A percentile compares a stretch with the other conserved stretches of the same genome.
These are phyloP conservation scores for Pseudoatta argentina DNA, from an alignment of 1,140 invertebrate genomes.

Conservation along the genomic window DNA sequence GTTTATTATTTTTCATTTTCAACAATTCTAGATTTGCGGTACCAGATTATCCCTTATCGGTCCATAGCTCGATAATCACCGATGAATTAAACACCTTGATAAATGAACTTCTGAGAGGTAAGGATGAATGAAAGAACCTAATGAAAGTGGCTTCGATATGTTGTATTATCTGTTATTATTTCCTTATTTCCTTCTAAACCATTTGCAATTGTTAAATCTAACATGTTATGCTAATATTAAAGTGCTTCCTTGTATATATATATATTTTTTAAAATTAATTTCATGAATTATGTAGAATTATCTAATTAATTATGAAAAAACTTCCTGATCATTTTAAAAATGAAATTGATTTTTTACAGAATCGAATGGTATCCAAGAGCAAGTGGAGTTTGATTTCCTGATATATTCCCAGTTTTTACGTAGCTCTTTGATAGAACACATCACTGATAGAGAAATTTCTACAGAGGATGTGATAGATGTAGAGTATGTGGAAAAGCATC, in stretches of 20 bases:
- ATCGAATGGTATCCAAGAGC: conserved; percentile 83
- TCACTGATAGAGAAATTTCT: conserved; percentile 89
- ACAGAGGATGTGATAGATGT: conserved; percentile 93
- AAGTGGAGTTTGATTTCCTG: conserved; percentile 95
- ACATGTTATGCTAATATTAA: not conserved
- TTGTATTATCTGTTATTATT: not conserved
- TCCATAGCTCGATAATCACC: conserved; percentile 90
- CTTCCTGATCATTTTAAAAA: not conserved
- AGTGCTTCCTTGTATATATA: not conserved
- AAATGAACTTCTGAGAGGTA: conserved; percentile 92
- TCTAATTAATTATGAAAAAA: not conserved
- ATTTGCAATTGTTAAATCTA: not conserved
- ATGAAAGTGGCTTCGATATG: not conserved
- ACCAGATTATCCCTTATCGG: conserved; percentile 93
- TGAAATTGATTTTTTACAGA: conserved; percentile 71
- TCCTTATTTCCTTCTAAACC: not conserved
- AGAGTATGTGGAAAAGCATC: conserved; percentile 95
- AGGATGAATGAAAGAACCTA: conserved; percentile 54
- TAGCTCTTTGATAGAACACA: conserved; percentile 89
- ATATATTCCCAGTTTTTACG: conserved; percentile 93
- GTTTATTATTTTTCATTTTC: conserved; percentile 11
- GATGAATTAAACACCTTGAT: conserved; percentile 93
- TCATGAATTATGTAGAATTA: conserved; percentile 29
- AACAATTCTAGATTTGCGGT: conserved; percentile 92
- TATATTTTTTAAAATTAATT: not conserved